Base-by-base conservation (phyloP, 2,888 invertebrate genomes). In the Hymenopus coronatus region DNA sequence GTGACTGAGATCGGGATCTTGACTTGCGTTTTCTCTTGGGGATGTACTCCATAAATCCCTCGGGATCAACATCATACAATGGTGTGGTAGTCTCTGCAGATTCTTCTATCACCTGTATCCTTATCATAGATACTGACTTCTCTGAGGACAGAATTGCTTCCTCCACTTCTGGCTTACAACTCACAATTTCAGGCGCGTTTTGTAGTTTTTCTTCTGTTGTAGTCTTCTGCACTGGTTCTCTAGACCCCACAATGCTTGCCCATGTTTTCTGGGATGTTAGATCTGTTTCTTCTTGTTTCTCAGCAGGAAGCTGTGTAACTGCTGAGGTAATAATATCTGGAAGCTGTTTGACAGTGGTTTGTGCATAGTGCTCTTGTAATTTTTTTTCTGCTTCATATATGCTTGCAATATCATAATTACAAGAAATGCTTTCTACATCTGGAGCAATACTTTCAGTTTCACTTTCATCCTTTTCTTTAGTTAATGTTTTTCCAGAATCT, bases 31-130 rank as follows among this genome's bases (percentile, higher is more conserved):
- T 92, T 91, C 93, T 94, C 91, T 93, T 93, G 28, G 93, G 94
- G 12, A 94, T 91, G 88, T 93, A 93, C 92, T 94, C 94, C 89
- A 94, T 93, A 91, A 94, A 94, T 86, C 94, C 94, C 91, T 94
- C 93, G 25, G 92, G 91, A 90, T 93, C 94, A 46, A 92, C 92
- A 88, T 92, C 91, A 33, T 92, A 91, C 88, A 92, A 88, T 89
- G 92, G 92, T 90, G 93, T 92, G 54, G 92, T 92, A 0, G 92
- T 91, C 33, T 92, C 92, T 20, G 92, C 91, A 83, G 92, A 91
- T 85, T 92, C 91, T 70, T 93, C 92, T 12, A 40, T 2, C 14
- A 92, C 92, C 7, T 91, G 88, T 85, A 93, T 92, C 89, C 92
- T 92, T 15, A 93, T 91, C 70, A 91, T 91, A 40, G 91, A 89